Evolutionary conservation across 2,113 vertebrate species (phyloP).

Genomic region (Dunckerocampus dactyliophorus): DNA sequence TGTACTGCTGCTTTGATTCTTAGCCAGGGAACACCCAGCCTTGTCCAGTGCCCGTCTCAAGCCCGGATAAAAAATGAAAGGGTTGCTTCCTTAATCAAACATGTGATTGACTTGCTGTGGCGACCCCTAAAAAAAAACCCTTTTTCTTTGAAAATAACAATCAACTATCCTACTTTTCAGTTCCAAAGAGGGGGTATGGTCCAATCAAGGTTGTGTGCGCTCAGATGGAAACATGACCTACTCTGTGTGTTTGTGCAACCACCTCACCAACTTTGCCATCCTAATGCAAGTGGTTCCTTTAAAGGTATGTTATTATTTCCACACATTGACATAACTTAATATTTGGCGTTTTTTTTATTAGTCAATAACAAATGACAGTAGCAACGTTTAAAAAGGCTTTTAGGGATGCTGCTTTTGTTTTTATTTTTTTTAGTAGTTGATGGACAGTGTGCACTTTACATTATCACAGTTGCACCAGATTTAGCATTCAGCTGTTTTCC

Average conservation of each 20-base stretch:
- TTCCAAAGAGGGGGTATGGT: slow-evolving; percentile 85
- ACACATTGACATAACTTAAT: neutral
- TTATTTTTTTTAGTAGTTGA: too few relatives aligned
- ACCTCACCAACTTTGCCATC: slow-evolving; percentile 97
- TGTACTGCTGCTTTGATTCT: too few relatives aligned
- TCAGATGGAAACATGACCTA: slow-evolving; percentile 79
- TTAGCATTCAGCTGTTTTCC: too few relatives aligned
- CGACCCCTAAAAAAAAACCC: too few relatives aligned
- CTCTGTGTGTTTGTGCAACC: slow-evolving; percentile 88
- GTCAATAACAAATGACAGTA: neutral
- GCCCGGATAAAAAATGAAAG: slow-evolving; percentile 43
- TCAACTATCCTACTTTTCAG: slow-evolving; percentile 50
- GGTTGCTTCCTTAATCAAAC: too few relatives aligned
- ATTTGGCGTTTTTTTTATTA: neutral
- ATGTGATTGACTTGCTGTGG: too few relatives aligned
- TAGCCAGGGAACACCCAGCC: too few relatives aligned
- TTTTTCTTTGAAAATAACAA: neutral
- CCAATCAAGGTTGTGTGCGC: slow-evolving; percentile 81
- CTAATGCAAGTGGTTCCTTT: slow-evolving; percentile 97
- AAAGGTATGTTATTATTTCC: slow-evolving; percentile 75
- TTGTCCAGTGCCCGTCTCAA: too few relatives aligned
- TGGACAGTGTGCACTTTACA: too few relatives aligned
- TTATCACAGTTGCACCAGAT: too few relatives aligned
- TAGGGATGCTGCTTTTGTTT: neutral
- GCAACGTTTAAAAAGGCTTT: neutral